Conservation (phyloP, 35 echinoderm and acorn worm genomes). For the Ptychodera flava region DNA sequence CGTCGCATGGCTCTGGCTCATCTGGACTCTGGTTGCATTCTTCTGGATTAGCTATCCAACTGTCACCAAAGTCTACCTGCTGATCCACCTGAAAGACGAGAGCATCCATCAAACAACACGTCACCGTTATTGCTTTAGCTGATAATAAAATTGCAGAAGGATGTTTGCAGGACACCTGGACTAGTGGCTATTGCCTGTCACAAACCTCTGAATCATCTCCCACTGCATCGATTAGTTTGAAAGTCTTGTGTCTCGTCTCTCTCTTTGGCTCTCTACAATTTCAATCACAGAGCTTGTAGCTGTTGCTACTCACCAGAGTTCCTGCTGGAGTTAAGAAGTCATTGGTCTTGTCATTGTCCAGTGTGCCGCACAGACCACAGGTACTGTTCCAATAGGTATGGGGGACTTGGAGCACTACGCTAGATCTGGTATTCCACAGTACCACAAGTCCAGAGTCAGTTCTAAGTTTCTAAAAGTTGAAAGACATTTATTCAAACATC, state of each 20-base stretch:
- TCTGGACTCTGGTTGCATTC: conserved; percentile 31
- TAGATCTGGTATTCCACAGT: neutral
- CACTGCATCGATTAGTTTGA: too few species aligned
- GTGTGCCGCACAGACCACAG: neutral
- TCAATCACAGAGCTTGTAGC: too few species aligned
- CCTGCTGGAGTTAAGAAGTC: neutral
- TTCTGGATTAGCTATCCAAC: conserved; percentile 38
- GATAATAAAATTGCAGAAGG: too few species aligned
- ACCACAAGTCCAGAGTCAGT: neutral
- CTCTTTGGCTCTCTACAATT: too few species aligned
- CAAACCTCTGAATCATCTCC: too few species aligned
- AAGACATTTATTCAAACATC: neutral
- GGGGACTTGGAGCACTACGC: neutral
- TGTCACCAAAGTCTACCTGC: conserved; percentile 57
- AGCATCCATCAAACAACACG: too few species aligned
- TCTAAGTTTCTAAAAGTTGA: neutral
- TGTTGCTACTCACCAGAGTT: neutral
- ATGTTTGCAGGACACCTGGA: too few species aligned
- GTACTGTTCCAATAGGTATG: neutral
- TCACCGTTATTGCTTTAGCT: too few species aligned
- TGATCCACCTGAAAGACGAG: conserved; percentile 17
- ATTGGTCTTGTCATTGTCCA: neutral
- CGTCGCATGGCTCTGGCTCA: conserved; percentile 16
- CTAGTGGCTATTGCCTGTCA: too few species aligned
- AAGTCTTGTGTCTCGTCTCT: too few species aligned